Evolutionary conservation across 2,888 invertebrate species (phyloP), one percentile per base, ranked within the genome.

Genomic region (Protonemura montana): DNA sequence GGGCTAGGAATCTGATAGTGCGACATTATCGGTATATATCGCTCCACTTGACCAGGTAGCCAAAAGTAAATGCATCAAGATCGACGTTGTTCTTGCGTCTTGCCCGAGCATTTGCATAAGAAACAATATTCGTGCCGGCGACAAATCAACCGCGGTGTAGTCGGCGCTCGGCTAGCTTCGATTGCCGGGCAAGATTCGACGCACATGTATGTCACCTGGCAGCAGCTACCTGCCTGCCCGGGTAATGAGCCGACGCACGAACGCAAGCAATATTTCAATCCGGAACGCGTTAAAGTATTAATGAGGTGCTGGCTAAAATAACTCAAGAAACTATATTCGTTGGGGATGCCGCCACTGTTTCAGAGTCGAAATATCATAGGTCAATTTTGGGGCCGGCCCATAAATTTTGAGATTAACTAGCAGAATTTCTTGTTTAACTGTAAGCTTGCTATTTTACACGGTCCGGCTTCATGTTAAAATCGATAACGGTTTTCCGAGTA

Each of bases 101-200:
- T 35, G 35, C 35, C 5, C 35, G 3, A 35, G 35, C 59, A 59
- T 59, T 59, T 59, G 59, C 59, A 78, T 78, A 78, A 78, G 78
- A 78, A 78, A 78, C 78, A 78, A 78, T 78, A 27, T 78, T 78
- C 78, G 78, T 78, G 28, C 78, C 26, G 26, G 27, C 28, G 78
- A 78, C 78, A 78, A 78, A 78, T 78, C 78, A 78, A 7, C 78
- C 10, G n/a, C 10, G 6, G 78, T n/a, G 28, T 26, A 27, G 21
- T 59, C 59, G 59, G 2, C 13, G 21, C 59, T 35, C 35, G 59
- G 21, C 21, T 13, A 26, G 26, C 13, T 10, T 26, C 28, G 78
- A 78, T 78, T 25, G 78, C 7, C 28, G 2, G 78, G 25, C 7
- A 28, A 78, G 78, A 78, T 78, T 78, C 27, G 78, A 27, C 78